phyloP scores from a whole-genome alignment of 1,140 invertebrate species.

The Hesperophylax magnus region DNA sequence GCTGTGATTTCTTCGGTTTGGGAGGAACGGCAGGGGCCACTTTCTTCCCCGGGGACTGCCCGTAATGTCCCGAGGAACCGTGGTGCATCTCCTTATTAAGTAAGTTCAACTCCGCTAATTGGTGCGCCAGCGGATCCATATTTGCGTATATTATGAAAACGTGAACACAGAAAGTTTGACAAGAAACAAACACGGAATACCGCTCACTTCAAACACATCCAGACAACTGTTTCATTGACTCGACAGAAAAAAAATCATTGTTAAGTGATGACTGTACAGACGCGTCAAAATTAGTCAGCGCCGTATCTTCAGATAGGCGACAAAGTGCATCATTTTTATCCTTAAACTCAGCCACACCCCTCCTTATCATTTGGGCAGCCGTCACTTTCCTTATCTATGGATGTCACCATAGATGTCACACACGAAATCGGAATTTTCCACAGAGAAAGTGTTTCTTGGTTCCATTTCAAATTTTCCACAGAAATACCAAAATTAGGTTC shows the following conservation, averaged over 20 bases:
- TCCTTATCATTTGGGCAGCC: constrained; percentile 39
- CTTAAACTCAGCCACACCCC: constrained; percentile 44
- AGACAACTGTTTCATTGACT: constrained; percentile 3
- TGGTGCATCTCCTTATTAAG: constrained; percentile 67
- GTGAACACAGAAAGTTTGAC: constrained; percentile 15
- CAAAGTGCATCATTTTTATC: background rate
- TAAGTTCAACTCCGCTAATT: constrained; percentile 72
- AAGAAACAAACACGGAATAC: background rate
- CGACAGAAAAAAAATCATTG: constrained; percentile 7
- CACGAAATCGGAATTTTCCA: constrained; percentile 16
- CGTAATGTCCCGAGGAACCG: constrained; percentile 50
- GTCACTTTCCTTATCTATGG: constrained; percentile 40
- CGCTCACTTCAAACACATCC: constrained; percentile 3
- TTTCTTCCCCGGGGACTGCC: constrained; percentile 71
- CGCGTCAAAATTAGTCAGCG: constrained; percentile 34
- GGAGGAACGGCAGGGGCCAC: constrained; percentile 83
- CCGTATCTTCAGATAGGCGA: background rate
- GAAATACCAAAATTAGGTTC: background rate
- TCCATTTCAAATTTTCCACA: constrained; percentile 2
- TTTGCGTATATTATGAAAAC: background rate
- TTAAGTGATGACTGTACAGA: constrained; percentile 21
- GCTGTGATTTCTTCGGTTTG: constrained; percentile 77
- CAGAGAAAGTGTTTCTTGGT: background rate
- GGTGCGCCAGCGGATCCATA: constrained; percentile 74
- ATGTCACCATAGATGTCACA: no score